Percentiles rank a stretch among this genome's conserved stretches.
These are phyloP conservation scores for Cotesia vestalis DNA, from an alignment of 1,140 invertebrate genomes.

Conservation along the genomic window DNA sequence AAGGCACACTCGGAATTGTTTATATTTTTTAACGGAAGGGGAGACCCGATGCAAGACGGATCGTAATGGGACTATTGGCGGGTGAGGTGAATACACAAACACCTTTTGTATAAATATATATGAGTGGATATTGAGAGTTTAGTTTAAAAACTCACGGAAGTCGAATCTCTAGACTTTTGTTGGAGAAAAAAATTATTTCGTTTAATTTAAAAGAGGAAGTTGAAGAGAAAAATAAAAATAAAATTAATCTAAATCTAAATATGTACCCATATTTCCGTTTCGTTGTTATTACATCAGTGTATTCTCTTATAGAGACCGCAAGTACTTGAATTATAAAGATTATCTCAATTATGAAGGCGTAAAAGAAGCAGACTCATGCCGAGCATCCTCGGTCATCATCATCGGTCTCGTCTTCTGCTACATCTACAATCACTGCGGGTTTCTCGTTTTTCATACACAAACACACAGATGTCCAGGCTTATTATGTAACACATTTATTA, in stretches of 20 bases:
- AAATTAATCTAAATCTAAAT: slow-evolving; percentile 49
- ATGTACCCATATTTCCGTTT: slow-evolving; percentile 34
- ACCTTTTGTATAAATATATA: slow-evolving; percentile 2
- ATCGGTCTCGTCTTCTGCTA: slow-evolving; percentile 31
- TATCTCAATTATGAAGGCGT: slow-evolving; percentile 61
- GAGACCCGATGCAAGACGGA: background rate
- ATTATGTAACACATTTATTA: background rate
- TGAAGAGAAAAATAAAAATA: no score
- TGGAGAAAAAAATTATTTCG: no score
- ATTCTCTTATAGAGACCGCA: background rate
- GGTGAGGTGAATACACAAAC: no score
- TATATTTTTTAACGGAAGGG: no score
- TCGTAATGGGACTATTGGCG: slow-evolving; percentile 17
- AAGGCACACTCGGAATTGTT: slow-evolving; percentile 20
- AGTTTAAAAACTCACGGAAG: no score
- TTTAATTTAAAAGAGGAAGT: no score
- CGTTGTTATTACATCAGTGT: slow-evolving; percentile 23
- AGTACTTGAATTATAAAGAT: slow-evolving; percentile 48
- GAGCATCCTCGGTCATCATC: slow-evolving; percentile 52
- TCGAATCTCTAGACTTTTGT: no score
- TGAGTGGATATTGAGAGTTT: background rate
- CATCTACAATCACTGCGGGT: slow-evolving; percentile 16
- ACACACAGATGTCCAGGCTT: background rate
- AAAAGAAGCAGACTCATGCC: slow-evolving; percentile 58
- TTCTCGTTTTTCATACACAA: slow-evolving; percentile 15